phyloP scores from a whole-genome alignment of 2,888 invertebrate species.

The Chironomus tentans region DNA sequence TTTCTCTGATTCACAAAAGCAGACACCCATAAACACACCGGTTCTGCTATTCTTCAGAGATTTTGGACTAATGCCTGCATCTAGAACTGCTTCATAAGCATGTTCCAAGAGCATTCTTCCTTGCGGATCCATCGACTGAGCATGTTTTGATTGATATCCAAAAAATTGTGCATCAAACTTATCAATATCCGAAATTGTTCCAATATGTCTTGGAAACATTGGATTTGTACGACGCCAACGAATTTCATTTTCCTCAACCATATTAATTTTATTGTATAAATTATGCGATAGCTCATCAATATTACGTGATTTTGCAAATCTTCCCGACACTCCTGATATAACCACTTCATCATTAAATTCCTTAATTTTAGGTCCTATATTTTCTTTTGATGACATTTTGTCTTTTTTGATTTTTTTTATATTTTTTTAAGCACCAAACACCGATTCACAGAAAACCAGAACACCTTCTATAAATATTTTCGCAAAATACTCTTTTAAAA shows the following conservation, averaged over 20 bases:
- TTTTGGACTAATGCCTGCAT: slow-evolving; percentile 61
- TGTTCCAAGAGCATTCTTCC: slow-evolving; percentile 67
- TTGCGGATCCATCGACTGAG: slow-evolving; percentile 69
- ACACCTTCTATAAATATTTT: too few species aligned
- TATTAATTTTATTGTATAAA: slow-evolving; percentile 48
- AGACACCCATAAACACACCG: slow-evolving; percentile 65
- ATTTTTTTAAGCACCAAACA: not conserved
- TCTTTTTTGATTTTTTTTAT: not conserved
- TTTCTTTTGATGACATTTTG: too few species aligned
- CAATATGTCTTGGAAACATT: slow-evolving; percentile 64
- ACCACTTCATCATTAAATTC: not conserved
- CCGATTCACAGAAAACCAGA: not conserved
- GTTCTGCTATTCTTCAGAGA: slow-evolving; percentile 55
- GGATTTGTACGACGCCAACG: slow-evolving; percentile 66
- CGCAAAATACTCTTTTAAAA: too few species aligned
- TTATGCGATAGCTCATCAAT: slow-evolving; percentile 2
- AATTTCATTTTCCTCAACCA: slow-evolving; percentile 69
- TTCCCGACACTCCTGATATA: slow-evolving; percentile 5
- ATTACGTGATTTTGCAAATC: slow-evolving; percentile 1
- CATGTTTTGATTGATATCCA: slow-evolving; percentile 64
- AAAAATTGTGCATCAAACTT: slow-evolving; percentile 72
- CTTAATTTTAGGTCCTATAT: too few species aligned
- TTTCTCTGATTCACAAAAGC: slow-evolving; percentile 62
- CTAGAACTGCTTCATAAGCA: slow-evolving; percentile 68
- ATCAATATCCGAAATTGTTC: slow-evolving; percentile 58